Base-by-base conservation (phyloP, 2,113 vertebrate species). In the Garra rufa region DNA sequence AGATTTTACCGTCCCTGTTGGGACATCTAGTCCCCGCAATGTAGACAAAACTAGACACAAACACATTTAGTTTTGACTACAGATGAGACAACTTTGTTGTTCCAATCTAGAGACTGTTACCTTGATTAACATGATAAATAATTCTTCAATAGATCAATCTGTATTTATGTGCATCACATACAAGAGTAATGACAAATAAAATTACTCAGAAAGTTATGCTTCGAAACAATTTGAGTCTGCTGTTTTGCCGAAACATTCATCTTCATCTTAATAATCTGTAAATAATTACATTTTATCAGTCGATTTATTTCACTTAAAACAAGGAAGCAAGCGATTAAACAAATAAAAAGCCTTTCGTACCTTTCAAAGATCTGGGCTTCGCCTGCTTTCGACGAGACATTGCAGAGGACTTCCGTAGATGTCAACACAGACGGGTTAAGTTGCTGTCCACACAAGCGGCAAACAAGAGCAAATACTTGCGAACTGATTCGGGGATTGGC, bases 381-480 rank as follows among this genome's bases (percentile, higher is more conserved):
- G 84, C 74, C 69, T 88, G 87, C 81, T 88, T 88, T 61, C 87
- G 87, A 76, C 87, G 87, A 85, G 87, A 76, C 87, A 88, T 88
- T 24, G 21, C 73, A n/a, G 44, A 77, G 44, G 34, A 52, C 74
- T 67, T 65, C 63, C 21, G 59, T 28, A 46, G 46, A 63, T 57
- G 50, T 67, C 61, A 67, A 5, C 9, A 63, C 38, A 81, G 21
- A 50, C 38, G 38, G 10, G 61, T 34, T 30, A 50, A 81, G 78
- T 67, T 81, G 43, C 24, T 28, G 59, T 48, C 59, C 59, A 79
- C 30, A 77, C 28, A 55, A 38, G 9, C 34, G 57, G 8, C 3
- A 30, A 46, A 63, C 57, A n/a, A 79, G 38, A 63, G 13, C n/a
- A 19, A 26, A 65, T 1, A n/a, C 78, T 34, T n/a, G 43, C 26